phyloP scores from a whole-genome alignment of 1,140 invertebrate species.

The Caenorhabditis latens region DNA sequence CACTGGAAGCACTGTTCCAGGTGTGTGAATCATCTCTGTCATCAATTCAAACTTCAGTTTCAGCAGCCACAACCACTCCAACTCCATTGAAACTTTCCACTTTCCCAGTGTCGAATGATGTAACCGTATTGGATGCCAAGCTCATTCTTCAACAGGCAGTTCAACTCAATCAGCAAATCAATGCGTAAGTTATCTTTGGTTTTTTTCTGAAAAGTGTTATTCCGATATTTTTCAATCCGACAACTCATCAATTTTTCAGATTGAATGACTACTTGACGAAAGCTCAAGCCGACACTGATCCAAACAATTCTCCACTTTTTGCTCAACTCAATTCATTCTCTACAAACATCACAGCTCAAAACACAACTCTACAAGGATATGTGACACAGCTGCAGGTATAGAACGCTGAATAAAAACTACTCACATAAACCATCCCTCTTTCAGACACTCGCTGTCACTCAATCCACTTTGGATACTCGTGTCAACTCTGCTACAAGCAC shows the following conservation, averaged over 20 bases:
- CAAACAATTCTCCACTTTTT: conserved; percentile 20
- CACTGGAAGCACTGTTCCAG: neutral
- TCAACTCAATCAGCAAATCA: conserved; percentile 29
- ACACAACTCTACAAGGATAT: conserved; percentile 3
- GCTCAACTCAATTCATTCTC: conserved; percentile 10
- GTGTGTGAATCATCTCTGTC: neutral
- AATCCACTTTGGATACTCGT: neutral
- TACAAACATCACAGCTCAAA: neutral
- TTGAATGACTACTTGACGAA: neutral
- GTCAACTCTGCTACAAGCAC: neutral
- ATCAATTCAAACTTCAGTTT: neutral
- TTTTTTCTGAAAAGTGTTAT: too few species aligned
- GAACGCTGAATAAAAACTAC: neutral
- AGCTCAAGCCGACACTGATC: conserved; percentile 1
- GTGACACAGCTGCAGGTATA: neutral
- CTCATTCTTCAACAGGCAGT: conserved; percentile 31
- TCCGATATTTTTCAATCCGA: neutral
- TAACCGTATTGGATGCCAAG: neutral
- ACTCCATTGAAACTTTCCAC: neutral
- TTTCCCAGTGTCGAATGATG: conserved; percentile 22
- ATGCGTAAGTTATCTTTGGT: neutral
- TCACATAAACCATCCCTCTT: neutral
- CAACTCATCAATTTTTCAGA: neutral
- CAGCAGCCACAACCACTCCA: neutral
- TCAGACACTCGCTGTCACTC: neutral